Base-by-base conservation (phyloP, 2,797 vertebrate species). In the Rhynchotus rufescens region DNA sequence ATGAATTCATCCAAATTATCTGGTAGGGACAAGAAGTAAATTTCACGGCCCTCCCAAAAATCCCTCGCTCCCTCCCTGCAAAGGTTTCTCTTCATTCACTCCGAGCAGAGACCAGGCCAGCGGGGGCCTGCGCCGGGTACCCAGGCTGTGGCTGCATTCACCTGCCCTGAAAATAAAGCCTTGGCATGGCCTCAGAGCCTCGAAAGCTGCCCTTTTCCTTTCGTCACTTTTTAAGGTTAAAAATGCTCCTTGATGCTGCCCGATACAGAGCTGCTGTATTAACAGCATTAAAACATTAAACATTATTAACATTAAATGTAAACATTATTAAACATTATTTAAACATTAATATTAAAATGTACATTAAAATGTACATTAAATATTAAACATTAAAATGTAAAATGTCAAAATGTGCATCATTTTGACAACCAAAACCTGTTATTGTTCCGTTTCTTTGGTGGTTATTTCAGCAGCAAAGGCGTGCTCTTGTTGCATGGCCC, bases 111-210 rank as follows among this genome's bases (percentile, higher is more conserved):
- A 10, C 36, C 36, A 36, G 36, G 36, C 36, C 36, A 36, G 36
- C 36, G 36, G 36, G 36, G 36, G 91, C 95, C 81, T 96, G 26
- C 92, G 75, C 76, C 94, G 25, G 95, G 59, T 95, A 95, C 73
- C 67, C 32, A 80, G 86, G 62, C 76, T 28, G 68, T 45, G 78
- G 75, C 64, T 97, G 94, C 96, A 96, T 85, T 93, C 90, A 94
- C 73, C 82, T 85, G 92, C 81, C 73, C 89, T 96, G 94, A 91
- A 96, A 96, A 96, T 97, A 95, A 95, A 96, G 71, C 92, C 15
- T 85, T 96, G 66, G 96, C 92, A 65, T 96, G 92, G 91, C 94
- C 90, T 84, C 93, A 61, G 90, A 95, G 87, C 80, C 95, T 85
- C 75, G 95, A 95, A 92, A 92, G 91, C 51, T 95, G 93, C 91